Evolutionary conservation across 2,797 vertebrate species (phyloP).

Genomic region (Aphelocoma californica): DNA sequence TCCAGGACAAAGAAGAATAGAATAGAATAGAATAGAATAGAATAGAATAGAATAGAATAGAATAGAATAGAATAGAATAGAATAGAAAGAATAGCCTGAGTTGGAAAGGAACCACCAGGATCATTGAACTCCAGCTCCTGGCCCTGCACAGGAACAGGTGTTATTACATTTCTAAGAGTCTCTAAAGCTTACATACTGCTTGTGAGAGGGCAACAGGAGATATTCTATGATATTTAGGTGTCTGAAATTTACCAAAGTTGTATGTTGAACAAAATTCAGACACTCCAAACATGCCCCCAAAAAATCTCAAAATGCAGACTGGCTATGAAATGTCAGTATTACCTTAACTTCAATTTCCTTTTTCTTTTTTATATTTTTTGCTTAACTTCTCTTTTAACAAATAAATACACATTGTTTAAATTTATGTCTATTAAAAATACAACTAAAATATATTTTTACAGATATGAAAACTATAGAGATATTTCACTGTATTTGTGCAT

Average conservation of each 20-base stretch:
- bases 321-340: neutral
- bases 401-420: neutral
- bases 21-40: neutral
- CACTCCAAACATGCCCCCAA: neutral
- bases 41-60: neutral
- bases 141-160: neutral
- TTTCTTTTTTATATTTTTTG: neutral
- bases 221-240: neutral
- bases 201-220: neutral
- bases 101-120: neutral
- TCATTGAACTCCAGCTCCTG: neutral
- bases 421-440: neutral
- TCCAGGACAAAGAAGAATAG: neutral
- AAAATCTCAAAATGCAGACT: neutral
- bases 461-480: neutral
- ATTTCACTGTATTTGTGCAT: neutral
- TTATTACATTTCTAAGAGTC: neutral
- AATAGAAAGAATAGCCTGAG: neutral
- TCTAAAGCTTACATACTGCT: neutral
- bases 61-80: neutral
- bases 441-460: neutral
- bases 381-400: neutral
- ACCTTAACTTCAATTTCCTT: neutral
- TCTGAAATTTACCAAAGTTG: neutral
- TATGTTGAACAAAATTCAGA: neutral